phyloP scores from a whole-genome alignment of 2,113 vertebrate species.

The Isichthys henryi region DNA sequence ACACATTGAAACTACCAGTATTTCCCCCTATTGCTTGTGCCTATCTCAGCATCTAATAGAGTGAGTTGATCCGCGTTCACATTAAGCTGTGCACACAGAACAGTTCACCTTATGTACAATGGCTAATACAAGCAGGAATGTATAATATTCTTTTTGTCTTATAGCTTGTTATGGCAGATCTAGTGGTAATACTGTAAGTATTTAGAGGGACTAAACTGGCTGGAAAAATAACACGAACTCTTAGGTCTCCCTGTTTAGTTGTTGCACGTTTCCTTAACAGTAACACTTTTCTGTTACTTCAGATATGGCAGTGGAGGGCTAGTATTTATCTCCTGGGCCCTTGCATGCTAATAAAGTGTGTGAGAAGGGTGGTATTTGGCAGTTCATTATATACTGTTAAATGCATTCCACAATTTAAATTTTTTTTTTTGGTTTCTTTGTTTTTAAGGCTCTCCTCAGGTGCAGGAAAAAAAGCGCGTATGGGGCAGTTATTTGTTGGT shows the following conservation, averaged over 20 bases:
- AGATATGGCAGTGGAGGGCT: neutral
- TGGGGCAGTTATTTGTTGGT: neutral
- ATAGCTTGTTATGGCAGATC: neutral
- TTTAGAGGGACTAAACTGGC: neutral
- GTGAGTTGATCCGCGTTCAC: neutral
- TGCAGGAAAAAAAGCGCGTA: neutral
- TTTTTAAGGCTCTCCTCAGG: neutral
- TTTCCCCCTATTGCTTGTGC: neutral
- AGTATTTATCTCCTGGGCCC: neutral
- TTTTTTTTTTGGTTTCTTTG: constrained; percentile 1
- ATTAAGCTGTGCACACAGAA: neutral
- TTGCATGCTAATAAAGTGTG: neutral
- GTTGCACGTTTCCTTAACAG: neutral
- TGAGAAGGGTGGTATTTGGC: neutral
- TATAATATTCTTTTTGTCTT: neutral
- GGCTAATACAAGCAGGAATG: neutral
- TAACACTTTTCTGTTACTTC: neutral
- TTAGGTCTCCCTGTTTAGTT: neutral
- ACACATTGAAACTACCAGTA: neutral
- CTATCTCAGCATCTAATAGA: neutral
- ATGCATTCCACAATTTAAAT: neutral
- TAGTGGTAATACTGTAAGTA: neutral
- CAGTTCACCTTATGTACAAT: neutral
- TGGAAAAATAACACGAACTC: neutral
- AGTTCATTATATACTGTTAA: neutral